Evolutionary conservation across 2,888 invertebrate genomes (phyloP).

Genomic region (Lepidochrysops patricia): DNA sequence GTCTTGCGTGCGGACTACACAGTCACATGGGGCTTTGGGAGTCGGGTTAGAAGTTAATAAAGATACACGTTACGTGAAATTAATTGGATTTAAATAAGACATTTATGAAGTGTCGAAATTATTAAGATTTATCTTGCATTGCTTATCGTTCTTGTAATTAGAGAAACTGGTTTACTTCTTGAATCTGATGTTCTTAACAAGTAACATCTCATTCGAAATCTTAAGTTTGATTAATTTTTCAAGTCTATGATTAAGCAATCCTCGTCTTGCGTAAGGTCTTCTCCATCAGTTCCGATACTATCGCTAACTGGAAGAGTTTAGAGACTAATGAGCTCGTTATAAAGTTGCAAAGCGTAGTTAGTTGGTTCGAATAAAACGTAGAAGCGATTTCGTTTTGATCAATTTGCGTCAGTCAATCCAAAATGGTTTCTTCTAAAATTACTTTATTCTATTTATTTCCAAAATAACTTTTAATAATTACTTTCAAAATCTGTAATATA

Average conservation of each 20-base stretch:
- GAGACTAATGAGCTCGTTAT: slow-evolving; percentile 60
- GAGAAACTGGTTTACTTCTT: not conserved
- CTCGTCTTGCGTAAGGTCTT: slow-evolving; percentile 21
- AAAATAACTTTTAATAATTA: no score
- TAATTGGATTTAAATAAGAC: not conserved
- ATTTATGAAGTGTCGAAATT: not conserved
- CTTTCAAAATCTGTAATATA: no score
- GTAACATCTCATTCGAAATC: not conserved
- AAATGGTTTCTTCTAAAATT: no score
- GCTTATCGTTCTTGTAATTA: not conserved
- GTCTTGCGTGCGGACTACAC: slow-evolving; percentile 10
- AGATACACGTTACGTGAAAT: not conserved
- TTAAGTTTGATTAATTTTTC: slow-evolving; percentile 22
- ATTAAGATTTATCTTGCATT: not conserved
- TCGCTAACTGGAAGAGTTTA: slow-evolving; percentile 33
- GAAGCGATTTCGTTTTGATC: not conserved
- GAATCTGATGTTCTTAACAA: not conserved
- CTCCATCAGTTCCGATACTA: slow-evolving; percentile 27
- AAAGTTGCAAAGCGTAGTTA: slow-evolving; percentile 43
- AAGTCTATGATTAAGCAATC: slow-evolving; percentile 29
- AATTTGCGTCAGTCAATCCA: not conserved
- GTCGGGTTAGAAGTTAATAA: not conserved
- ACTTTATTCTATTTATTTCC: no score
- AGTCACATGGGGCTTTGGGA: not conserved
- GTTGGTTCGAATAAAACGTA: slow-evolving; percentile 16